Base-by-base conservation (phyloP, 2,797 vertebrate species). In the Pipistrellus nathusii region DNA sequence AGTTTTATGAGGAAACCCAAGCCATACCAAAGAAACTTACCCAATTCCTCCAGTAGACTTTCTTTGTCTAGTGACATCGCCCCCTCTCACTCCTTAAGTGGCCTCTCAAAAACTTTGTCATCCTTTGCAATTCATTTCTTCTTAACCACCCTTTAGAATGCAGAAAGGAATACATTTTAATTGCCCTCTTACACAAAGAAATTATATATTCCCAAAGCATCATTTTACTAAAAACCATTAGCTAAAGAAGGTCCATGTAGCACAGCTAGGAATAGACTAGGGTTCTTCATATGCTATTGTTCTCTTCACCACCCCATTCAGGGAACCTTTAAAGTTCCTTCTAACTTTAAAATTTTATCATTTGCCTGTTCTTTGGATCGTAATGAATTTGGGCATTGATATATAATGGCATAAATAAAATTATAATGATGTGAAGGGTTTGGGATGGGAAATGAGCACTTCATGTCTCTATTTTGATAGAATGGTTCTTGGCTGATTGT, bases 401-500 rank as follows among this genome's bases (percentile, higher is more conserved):
- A 57, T 66, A 35, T 41, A 78, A 48, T 21, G 48, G 15, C 59
- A 15, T 48, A 86, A 71, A 92, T 71, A 78, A 80, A 89, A 73
- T 35, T 55, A 68, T 41, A 85, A 77, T 32, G 53, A 64, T 59
- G 53, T 53, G 14, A 84, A 88, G n/a, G 25, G 21, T 59, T 69
- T 73, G 62, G 8, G 8, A 23, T 57, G 55, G 46, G 53, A n/a
- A 18, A 32, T 2, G 46, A 18, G 12, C 12, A 78, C 5, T 91
- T 77, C 15, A 44, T 44, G 30, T 51, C 55, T 32, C n/a, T 44
- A 23, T 17, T 55, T 64, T 64, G 17, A 87, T 20, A 69, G 35
- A 51, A 75, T 84, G 15, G 44, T 86, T 38, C 32, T 91, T 88
- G 57, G 84, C 21, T 10, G 2, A 80, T 91, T 92, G 25, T 94